Evolutionary conservation across 2,888 invertebrate genomes (phyloP).

Genomic region (Euplagia quadripunctaria): DNA sequence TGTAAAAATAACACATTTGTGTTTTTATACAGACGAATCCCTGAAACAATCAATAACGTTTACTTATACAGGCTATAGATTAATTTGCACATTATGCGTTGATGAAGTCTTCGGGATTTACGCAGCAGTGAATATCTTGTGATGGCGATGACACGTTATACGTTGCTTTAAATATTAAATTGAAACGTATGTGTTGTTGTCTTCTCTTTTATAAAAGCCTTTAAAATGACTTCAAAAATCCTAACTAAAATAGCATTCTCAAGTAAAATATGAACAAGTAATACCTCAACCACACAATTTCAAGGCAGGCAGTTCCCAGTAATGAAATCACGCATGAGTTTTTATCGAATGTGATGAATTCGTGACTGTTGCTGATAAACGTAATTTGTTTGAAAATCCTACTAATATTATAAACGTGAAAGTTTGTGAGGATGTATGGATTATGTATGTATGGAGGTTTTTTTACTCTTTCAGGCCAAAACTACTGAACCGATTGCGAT

Average conservation of each 20-base stretch:
- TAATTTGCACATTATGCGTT: background rate
- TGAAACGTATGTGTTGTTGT: no score
- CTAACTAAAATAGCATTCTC: background rate
- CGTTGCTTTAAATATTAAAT: no score
- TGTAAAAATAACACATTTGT: background rate
- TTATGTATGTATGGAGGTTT: no score
- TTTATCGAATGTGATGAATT: background rate
- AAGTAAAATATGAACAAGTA: background rate
- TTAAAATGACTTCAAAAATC: background rate
- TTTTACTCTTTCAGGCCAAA: no score
- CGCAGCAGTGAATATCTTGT: no score
- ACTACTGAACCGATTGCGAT: no score
- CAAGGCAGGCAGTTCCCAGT: background rate
- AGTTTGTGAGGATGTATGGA: no score
- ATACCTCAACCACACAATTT: background rate
- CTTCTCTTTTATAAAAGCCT: no score
- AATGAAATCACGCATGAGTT: background rate
- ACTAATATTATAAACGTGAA: no score
- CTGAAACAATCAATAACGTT: background rate
- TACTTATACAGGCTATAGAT: no score
- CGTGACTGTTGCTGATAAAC: background rate
- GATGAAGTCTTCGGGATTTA: background rate
- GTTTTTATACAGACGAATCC: background rate
- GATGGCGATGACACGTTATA: no score
- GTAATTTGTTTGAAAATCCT: background rate